Conservation (phyloP, 2,797 vertebrate genomes). For the Helicolenus hilgendorfi region DNA sequence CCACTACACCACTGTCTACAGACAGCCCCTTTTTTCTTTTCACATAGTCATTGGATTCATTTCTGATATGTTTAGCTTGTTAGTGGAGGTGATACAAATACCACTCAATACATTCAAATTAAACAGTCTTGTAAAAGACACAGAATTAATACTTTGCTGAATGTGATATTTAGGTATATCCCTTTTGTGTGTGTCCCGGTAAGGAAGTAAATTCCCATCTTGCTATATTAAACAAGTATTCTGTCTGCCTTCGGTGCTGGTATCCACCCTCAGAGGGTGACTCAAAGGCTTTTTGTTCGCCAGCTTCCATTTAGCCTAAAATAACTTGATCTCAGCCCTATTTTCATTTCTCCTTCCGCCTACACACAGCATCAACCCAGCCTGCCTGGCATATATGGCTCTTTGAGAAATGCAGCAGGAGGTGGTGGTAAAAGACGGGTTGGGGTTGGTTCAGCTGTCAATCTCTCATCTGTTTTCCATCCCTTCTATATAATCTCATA, state of each 20-base stretch:
- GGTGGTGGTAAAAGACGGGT: constrained; percentile 39
- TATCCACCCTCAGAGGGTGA: constrained; percentile 81
- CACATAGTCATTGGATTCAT: neutral
- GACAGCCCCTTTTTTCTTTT: neutral
- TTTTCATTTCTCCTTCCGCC: constrained; percentile 83
- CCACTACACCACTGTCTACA: neutral
- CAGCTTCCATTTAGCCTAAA: constrained; percentile 85
- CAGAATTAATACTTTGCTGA: neutral
- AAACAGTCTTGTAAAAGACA: neutral
- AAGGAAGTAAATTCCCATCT: constrained; percentile 15
- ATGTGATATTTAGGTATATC: neutral
- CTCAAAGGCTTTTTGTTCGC: constrained; percentile 87
- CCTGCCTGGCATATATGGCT: constrained; percentile 65
- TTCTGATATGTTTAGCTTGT: neutral
- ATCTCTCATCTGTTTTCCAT: constrained; percentile 33
- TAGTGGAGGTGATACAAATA: neutral
- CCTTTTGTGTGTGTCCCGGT: neutral
- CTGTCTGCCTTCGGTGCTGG: constrained; percentile 62
- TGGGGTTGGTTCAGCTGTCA: constrained; percentile 46
- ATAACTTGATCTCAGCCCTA: constrained; percentile 87
- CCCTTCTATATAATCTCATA: constrained; percentile 26
- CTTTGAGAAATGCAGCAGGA: constrained; percentile 66
- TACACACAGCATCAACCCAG: constrained; percentile 76
- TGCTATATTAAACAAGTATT: constrained; percentile 31
- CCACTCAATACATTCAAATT: neutral